Base-by-base conservation (phyloP, 2,888 invertebrate species). In the Cerastis leucographa region DNA sequence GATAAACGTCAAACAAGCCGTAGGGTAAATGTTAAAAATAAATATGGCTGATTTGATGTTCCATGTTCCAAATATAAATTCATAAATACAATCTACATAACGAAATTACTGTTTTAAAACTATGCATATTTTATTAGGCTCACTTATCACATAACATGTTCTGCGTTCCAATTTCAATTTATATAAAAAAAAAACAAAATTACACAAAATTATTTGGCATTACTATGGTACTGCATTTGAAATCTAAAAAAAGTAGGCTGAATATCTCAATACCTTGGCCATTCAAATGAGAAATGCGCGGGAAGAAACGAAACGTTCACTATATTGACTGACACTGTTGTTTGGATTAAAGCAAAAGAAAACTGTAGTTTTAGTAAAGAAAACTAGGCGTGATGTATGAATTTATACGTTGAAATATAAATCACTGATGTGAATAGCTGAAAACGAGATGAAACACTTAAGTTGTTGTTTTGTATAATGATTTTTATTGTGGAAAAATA, bases 131-230 rank as follows among this genome's bases (percentile, higher is more conserved):
- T 59, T 22, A 49, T 25, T 25, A 59, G 17, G 22, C 25, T 74
- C 19, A 22, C n/a, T 54, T 42, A 71, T 66, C 46, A 19, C 49
- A 17, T 46, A 0, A 22, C 51, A 51, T 19, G 4, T 40, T 1
- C n/a, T 44, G 49, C 22, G 12, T 67, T 78, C 74, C 1, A 46
- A 19, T 46, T 80, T 62, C 9, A 66, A 78, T 78, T 44, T 2
- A 25, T 25, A 17, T n/a, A 40, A 25, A 74, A 40, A 65, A 22
- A 7, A 2, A 0, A 49, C 1, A 49, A 40, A 40, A 40, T 5
- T 12, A 2, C 40, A 35, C 14, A 29, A 17, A 61, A 35, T 22
- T 7, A 6, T 29, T 49, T 25, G 25, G 6, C 12, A 14, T 19
- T 51, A 22, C 51, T 51, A 7, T 49, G 0, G 22, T n/a, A 2